A percentile compares a stretch with the other conserved stretches of the same genome.
Conservation (phyloP, 2,113 vertebrate genomes). For the Vulpes lagopus region DNA sequence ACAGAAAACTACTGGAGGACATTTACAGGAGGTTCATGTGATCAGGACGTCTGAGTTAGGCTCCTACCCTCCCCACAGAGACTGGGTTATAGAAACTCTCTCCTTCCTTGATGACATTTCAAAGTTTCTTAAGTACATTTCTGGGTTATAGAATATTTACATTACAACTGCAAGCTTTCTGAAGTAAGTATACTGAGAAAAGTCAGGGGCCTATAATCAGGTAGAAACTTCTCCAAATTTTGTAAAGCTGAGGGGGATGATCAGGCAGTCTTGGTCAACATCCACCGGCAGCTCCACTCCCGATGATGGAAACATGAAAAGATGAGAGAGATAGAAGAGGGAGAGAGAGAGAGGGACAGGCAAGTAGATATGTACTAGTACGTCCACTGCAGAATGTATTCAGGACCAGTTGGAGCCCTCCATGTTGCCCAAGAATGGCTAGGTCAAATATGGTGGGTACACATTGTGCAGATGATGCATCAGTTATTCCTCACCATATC, state of each 20-base stretch:
- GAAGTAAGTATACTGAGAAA: neutral
- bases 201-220: neutral
- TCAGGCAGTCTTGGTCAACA: neutral
- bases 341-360: neutral
- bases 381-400: neutral
- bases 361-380: neutral
- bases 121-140: neutral
- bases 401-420: neutral
- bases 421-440: neutral
- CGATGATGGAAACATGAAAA: neutral
- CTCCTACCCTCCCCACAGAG: neutral
- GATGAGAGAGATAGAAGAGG: neutral
- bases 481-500: neutral
- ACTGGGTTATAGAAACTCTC: neutral
- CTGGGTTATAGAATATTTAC: neutral
- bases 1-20: neutral
- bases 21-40: neutral
- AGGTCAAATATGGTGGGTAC: neutral
- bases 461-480: neutral
- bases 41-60: neutral
- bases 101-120: neutral
- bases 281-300: neutral
- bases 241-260: neutral
- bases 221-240: neutral
- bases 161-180: neutral